Conservation (phyloP, 1,140 invertebrate genomes). For the Heliconius hermathena region DNA sequence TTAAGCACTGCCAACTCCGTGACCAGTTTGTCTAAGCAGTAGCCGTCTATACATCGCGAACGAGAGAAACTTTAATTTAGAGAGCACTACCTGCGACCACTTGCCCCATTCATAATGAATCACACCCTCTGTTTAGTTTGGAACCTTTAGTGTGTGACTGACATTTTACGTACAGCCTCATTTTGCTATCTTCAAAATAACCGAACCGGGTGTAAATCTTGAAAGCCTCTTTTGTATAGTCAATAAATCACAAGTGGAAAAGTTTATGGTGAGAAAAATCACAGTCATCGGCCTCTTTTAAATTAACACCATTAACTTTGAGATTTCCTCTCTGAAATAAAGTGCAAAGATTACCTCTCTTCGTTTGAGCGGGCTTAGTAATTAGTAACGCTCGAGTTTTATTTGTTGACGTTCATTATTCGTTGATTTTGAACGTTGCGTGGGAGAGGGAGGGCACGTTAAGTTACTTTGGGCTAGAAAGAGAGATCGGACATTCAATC, state of each 20-base stretch:
- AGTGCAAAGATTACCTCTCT: constrained; percentile 79
- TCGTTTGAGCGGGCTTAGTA: constrained; percentile 73
- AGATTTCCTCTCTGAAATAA: constrained; percentile 75
- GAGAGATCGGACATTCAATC: constrained; percentile 62
- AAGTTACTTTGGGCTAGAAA: constrained; percentile 51
- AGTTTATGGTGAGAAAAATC: constrained; percentile 73
- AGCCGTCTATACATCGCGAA: constrained; percentile 59
- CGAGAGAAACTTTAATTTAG: constrained; percentile 76
- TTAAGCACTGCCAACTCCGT: constrained; percentile 65
- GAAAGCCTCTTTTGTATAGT: constrained; percentile 48
- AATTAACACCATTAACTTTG: constrained; percentile 78
- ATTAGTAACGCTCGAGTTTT: constrained; percentile 83
- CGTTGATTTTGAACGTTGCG: constrained; percentile 72
- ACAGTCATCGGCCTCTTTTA: constrained; percentile 78
- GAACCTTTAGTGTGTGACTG: constrained; percentile 63
- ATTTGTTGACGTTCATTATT: constrained; percentile 82
- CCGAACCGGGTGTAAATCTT: constrained; percentile 26
- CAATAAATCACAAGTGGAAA: constrained; percentile 75
- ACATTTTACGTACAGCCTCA: constrained; percentile 60
- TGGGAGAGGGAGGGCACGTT: constrained; percentile 46
- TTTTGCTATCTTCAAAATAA: constrained; percentile 41
- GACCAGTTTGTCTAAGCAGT: constrained; percentile 65
- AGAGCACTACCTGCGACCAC: constrained; percentile 55
- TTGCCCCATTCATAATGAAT: constrained; percentile 67
- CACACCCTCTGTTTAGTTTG: constrained; percentile 72